phyloP scores from a whole-genome alignment of 2,113 vertebrate species.

The Nestor notabilis region DNA sequence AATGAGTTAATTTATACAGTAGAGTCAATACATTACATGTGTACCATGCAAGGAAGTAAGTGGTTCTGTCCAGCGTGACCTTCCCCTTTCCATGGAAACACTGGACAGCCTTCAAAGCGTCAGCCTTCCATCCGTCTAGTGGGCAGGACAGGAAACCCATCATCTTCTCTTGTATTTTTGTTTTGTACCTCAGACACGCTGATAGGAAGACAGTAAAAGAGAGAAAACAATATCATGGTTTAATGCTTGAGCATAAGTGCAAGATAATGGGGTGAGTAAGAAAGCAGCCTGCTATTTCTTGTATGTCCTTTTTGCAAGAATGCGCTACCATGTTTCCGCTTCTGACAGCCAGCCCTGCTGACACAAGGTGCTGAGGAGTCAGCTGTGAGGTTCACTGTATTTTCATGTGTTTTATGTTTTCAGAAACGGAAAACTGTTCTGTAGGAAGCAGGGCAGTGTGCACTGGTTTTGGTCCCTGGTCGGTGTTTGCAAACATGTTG shows the following conservation, averaged over 20 bases:
- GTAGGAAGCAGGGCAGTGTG: background rate
- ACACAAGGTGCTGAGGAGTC: background rate
- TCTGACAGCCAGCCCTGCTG: background rate
- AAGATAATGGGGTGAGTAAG: background rate
- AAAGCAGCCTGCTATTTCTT: background rate
- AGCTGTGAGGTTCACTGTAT: background rate
- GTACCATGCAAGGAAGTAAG: background rate
- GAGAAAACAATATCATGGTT: background rate
- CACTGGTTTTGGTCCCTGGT: background rate
- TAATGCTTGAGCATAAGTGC: background rate
- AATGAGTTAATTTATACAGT: background rate
- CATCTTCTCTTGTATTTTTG: background rate
- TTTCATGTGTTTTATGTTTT: background rate
- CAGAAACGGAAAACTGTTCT: background rate
- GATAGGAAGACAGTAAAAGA: background rate
- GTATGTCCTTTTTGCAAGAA: background rate
- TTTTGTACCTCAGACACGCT: background rate
- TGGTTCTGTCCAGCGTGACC: fast-evolving
- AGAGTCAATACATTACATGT: no score
- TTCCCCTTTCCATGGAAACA: background rate
- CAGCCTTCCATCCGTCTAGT: background rate
- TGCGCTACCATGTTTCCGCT: background rate
- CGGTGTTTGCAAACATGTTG: fast-evolving
- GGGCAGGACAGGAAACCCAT: background rate
- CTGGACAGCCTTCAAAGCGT: background rate